Conservation (phyloP, 2,113 vertebrate genomes). For the Pica pica region DNA sequence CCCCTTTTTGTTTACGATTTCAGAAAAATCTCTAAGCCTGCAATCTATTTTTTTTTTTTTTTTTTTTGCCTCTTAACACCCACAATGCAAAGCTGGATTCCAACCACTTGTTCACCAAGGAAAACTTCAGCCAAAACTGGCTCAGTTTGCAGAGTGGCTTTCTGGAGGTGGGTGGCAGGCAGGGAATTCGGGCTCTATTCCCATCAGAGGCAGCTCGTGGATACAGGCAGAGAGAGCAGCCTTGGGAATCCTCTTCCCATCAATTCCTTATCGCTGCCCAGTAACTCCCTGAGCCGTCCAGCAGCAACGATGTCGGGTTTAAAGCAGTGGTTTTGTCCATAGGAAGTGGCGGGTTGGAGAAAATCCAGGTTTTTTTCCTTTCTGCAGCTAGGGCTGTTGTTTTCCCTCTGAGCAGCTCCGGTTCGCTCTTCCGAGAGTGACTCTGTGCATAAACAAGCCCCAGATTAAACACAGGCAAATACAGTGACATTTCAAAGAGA, state of each 20-base stretch:
- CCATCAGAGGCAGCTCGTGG: neutral
- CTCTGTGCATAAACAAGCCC: neutral
- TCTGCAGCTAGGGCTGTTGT: neutral
- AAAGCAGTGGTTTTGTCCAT: neutral
- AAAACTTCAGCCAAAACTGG: neutral
- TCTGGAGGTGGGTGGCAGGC: neutral
- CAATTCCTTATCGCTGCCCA: neutral
- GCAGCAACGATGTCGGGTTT: neutral
- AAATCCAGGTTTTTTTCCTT: neutral
- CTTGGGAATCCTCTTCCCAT: neutral
- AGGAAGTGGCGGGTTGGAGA: neutral
- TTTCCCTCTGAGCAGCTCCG: neutral
- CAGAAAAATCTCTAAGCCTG: constrained; percentile 27
- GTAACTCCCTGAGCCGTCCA: neutral
- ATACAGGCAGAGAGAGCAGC: neutral
- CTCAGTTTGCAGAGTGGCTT: neutral
- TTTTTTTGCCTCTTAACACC: neutral
- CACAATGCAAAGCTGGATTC: neutral
- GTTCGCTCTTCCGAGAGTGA: neutral
- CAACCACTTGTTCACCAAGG: neutral
- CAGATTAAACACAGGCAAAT: neutral
- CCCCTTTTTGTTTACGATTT: constrained; percentile 50
- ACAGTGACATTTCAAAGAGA: neutral
- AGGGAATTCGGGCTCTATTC: neutral
- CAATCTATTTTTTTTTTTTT: neutral